These are phyloP conservation scores for Poeciliopsis turrubarensis DNA, from an alignment of 2,113 vertebrate species.

Conservation along the genomic window DNA sequence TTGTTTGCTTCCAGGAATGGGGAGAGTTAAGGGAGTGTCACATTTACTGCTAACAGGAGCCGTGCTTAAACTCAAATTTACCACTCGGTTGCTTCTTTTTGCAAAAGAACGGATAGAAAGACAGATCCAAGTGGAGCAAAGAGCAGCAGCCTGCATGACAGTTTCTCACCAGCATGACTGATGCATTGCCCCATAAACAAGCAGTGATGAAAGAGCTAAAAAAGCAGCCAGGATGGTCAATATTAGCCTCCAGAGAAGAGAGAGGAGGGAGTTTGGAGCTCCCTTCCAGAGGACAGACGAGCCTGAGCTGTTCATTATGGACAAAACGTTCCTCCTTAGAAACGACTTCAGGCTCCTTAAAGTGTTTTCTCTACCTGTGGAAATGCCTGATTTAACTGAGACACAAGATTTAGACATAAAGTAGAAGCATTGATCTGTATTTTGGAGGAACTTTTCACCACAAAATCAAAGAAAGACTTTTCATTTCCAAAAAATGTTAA, in stretches of 20 bases:
- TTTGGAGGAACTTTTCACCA: neutral
- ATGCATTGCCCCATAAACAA: conserved; percentile 78
- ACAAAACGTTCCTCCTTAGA: conserved; percentile 44
- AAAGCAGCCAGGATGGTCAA: conserved; percentile 72
- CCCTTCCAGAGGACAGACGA: conserved; percentile 32
- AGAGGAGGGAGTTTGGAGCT: conserved; percentile 8
- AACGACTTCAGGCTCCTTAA: conserved; percentile 5
- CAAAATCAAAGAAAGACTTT: too few relatives aligned
- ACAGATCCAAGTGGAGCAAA: conserved; percentile 32
- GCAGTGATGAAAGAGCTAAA: conserved; percentile 69
- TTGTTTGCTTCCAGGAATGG: conserved; percentile 64
- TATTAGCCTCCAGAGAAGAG: conserved; percentile 43
- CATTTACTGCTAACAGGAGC: conserved; percentile 49
- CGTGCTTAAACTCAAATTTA: conserved; percentile 19
- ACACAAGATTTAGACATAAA: neutral
- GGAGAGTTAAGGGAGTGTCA: conserved; percentile 57
- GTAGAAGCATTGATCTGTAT: neutral
- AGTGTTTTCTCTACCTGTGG: conserved; percentile 9
- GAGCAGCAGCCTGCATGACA: conserved; percentile 60
- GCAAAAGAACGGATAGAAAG: conserved; percentile 18
- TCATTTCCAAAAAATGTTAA: too few relatives aligned
- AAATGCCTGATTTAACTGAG: neutral
- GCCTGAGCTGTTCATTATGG: conserved; percentile 35
- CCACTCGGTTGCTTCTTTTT: conserved; percentile 26
- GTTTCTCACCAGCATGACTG: conserved; percentile 54